Evolutionary conservation across 2,113 vertebrate species (phyloP).

Genomic region (Synchiropus splendidus): DNA sequence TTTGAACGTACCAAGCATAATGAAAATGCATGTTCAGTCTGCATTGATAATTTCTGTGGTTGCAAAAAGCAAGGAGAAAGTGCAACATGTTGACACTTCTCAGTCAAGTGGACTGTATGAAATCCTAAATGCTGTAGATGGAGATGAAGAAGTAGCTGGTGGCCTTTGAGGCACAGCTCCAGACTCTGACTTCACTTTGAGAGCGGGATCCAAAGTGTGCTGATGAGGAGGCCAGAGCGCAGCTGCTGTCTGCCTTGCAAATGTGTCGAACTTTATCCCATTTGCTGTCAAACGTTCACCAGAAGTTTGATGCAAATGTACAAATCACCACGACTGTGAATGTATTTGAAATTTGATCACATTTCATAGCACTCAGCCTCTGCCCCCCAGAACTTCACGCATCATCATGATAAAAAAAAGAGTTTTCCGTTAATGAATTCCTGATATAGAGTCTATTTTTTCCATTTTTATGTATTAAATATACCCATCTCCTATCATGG

Average conservation of each 20-base stretch:
- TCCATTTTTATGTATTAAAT: constrained; percentile 19
- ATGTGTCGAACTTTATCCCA: constrained; percentile 62
- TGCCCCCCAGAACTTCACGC: constrained; percentile 26
- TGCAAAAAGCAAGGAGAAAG: constrained; percentile 47
- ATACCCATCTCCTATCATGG: constrained; percentile 28
- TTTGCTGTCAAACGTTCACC: constrained; percentile 29
- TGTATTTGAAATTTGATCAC: constrained; percentile 56
- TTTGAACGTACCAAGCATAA: constrained; percentile 13
- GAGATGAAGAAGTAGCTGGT: not conserved
- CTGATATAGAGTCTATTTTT: constrained; percentile 46
- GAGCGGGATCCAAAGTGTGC: constrained; percentile 68
- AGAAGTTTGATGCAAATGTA: constrained; percentile 38
- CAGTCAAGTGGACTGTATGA: constrained; percentile 5
- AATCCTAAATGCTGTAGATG: not conserved
- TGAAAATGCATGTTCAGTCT: constrained; percentile 21
- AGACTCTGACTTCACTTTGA: constrained; percentile 71
- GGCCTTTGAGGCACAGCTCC: constrained; percentile 54
- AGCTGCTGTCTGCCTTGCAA: constrained; percentile 45
- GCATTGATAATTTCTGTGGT: constrained; percentile 39
- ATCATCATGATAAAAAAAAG: constrained; percentile 12
- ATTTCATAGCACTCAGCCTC: constrained; percentile 45
- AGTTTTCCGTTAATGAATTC: constrained; percentile 50
- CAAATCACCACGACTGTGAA: constrained; percentile 45
- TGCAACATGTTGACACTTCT: constrained; percentile 36
- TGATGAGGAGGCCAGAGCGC: constrained; percentile 71